Base-by-base conservation (phyloP, 1,140 invertebrate genomes). In the Heliconius hewitsoni region DNA sequence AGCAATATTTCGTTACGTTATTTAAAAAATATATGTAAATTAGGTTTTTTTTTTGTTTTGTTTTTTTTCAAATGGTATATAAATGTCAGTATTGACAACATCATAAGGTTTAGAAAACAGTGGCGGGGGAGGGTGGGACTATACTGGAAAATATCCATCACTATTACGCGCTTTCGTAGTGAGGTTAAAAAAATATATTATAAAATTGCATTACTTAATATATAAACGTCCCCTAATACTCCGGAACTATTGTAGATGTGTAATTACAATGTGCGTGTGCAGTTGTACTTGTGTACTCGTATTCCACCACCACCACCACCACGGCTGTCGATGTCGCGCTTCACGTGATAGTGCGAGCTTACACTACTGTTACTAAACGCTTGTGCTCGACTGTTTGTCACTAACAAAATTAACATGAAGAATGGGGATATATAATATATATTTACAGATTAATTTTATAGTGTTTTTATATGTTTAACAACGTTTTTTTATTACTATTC, bases 301-400 rank as follows among this genome's bases (percentile, higher is more conserved):
- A 19, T 57, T 0, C 23, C 23, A 23, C 30, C 30, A 30, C 30
- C 30, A 57, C 55, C 71, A 79, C 75, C 79, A 23, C 11, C 60
- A 66, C 60, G 27, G 83, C 83, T 81, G 73, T 84, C 83, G 79
- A 81, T 84, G 83, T 84, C 78, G 83, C 78, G 83, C 83, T 82
- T 79, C 75, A 74, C 79, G 39, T 55, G 46, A 55, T 55, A 52
- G 52, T 76, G 71, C 74, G 55, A 73, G 79, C 79, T 80, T 81
- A 81, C 46, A 37, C 52, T 73, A 76, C 55, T 23, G n/a, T 60
- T 60, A 77, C 70, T 73, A 79, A 80, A 60, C 73, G 79, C 79
- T 80, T 80, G 46, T 23, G 79, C 82, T 76, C 74, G 39, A 74
- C 46, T 71, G 57, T 78, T 79, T 78, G 77, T 81, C 60, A 83